Conservation (phyloP, 2,797 vertebrate genomes). For the Gouania willdenowi region DNA sequence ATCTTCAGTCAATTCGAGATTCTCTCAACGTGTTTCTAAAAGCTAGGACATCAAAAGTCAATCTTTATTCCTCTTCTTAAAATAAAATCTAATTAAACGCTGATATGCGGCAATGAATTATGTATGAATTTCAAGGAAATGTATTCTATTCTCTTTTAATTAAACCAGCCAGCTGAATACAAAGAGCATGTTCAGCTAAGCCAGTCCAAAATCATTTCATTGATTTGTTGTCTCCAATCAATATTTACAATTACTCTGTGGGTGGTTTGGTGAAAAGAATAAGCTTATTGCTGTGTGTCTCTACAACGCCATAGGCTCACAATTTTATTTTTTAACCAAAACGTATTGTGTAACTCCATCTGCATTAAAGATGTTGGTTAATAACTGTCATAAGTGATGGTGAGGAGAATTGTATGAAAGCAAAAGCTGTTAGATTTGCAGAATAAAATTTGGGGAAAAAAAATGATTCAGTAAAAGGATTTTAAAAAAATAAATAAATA, state of each 20-base stretch:
- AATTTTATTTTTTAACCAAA: no score
- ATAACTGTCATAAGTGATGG: no score
- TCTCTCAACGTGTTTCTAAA: no score
- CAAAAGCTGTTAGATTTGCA: no score
- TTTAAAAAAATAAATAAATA: no score
- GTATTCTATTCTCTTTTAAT: slow-evolving; percentile 54
- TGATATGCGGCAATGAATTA: slow-evolving; percentile 40
- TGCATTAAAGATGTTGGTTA: no score
- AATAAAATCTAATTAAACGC: slow-evolving; percentile 46
- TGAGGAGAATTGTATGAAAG: no score
- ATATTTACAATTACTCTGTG: slow-evolving; percentile 52
- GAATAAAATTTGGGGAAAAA: no score
- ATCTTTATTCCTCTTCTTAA: slow-evolving; percentile 9
- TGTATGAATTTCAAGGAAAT: slow-evolving; percentile 56
- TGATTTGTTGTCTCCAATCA: slow-evolving; percentile 43
- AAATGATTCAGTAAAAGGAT: no score
- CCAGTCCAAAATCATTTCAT: slow-evolving; percentile 44
- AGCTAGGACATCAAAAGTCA: no score
- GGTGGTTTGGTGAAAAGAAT: slow-evolving; percentile 27
- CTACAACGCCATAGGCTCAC: background rate
- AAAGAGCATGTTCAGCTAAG: slow-evolving; percentile 46
- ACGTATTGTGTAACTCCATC: no score
- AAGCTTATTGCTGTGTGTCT: slow-evolving; percentile 7
- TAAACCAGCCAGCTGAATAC: slow-evolving; percentile 48
- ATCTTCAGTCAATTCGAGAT: no score